phyloP scores from a whole-genome alignment of 2,797 vertebrate species.

The Chromis chromis region DNA sequence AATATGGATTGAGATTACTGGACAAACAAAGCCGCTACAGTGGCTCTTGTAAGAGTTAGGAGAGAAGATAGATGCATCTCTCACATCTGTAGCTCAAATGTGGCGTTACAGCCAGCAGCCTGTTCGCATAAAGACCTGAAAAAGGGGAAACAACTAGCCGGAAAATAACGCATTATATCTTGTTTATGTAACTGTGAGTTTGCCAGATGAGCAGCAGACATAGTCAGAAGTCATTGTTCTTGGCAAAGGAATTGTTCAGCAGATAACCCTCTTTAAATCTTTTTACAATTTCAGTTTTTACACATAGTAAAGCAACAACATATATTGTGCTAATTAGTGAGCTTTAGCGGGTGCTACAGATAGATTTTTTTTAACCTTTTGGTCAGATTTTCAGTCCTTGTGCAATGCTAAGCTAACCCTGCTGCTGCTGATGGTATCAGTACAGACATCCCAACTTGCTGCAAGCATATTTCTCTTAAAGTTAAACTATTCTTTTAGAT shows the following conservation, averaged over 20 bases:
- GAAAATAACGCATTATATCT: background rate
- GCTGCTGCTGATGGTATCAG: background rate
- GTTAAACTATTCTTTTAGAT: constrained; percentile 25
- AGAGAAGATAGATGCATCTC: background rate
- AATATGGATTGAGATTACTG: constrained; percentile 14
- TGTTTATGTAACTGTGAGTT: constrained; percentile 22
- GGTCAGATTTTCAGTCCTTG: background rate
- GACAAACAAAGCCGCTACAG: background rate
- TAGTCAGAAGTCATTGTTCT: background rate
- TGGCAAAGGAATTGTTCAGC: background rate
- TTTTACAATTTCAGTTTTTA: background rate
- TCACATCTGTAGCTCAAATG: background rate
- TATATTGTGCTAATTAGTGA: background rate
- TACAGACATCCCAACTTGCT: too few relatives aligned
- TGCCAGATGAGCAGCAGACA: constrained; percentile 19
- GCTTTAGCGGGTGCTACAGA: background rate
- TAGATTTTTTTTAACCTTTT: background rate
- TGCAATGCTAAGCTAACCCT: background rate
- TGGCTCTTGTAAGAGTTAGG: background rate
- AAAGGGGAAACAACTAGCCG: background rate
- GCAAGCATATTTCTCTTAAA: background rate
- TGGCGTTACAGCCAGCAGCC: background rate
- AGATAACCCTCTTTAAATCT: background rate
- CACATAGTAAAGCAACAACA: background rate
- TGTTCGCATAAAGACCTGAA: background rate